Evolutionary conservation across 2,113 vertebrate species (phyloP), one percentile per base, ranked within the genome.

Genomic region (Notarius quadriscutis): DNA sequence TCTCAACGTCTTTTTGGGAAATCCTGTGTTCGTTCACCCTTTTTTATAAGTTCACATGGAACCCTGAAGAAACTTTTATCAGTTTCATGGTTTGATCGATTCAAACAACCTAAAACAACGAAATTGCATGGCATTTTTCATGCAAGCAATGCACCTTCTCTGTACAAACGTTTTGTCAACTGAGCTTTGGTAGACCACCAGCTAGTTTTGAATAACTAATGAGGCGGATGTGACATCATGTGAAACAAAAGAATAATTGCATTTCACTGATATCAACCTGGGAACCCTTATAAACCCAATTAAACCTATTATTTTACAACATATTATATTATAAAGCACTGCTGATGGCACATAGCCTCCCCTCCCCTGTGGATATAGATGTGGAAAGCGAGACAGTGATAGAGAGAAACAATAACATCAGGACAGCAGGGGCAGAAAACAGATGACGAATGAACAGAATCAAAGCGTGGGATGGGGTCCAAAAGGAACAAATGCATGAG

Each of bases 381-480:
- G 77, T 60, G 34, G 53, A 60, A 81, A 20, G 79, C 30, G 5
- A 60, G 79, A 81, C 79, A 60, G 55, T 81, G 79, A 81, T 81
- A 60, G 30, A 81, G 79, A 81, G 79, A 81, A 81, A 22, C 27
- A 30, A 81, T 81, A 81, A 41, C 79, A 5, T 4, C 8, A 1
- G 55, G 79, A 81, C 79, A 81, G 57, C 79, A 81, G 27, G 57
- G 30, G 57, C 55, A 60, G 57, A 41, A 60, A 62, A 41, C 5
- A 17, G 55, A 60, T 81, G 79, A 81, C 9, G 30, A 81, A 81
- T 81, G 15, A 41, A 60, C 27, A 34, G 55, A 60, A 60, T 60
- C 27, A 34, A 81, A 81, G 79, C 57, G 6, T 60, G 57, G 79
- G 79, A 81, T 81, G 17, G 57, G 55, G 55, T 81, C 79, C 57